Evolutionary conservation across 2,797 vertebrate species (phyloP), one percentile per base, ranked within the genome.

Genomic region (Gallinago solitaria): DNA sequence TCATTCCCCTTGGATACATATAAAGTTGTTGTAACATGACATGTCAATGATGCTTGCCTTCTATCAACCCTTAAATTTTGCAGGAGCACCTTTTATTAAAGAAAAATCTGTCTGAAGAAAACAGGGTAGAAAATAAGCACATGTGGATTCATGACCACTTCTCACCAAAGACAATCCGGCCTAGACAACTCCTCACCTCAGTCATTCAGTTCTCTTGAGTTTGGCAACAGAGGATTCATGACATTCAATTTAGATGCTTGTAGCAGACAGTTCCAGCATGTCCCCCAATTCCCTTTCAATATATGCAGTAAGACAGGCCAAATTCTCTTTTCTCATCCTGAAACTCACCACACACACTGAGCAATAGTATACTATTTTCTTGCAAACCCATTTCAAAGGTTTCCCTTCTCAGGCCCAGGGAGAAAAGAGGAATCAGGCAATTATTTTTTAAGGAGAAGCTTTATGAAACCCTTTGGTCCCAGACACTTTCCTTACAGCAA

Each of bases 41-140:
- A n/a, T 33, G 7, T 32, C 2, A 1, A 15, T 0, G 0, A 25
- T 59, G 47, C 3, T 30, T 35, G 30, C 37, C 43, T 80, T 67
- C 69, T 51, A 6, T 43, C 63, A 69, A 25, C 13, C 61, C 21
- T 8, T 32, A 12, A 37, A 19, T 47, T 82, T 25, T 27, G 28
- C 21, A 35, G 54, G 28, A 63, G 11, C 16, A 45, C 12, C 16
- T 75, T 77, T n/a, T 16, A 11, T 15, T 28, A 12, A 16, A n/a
- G 53, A 45, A 41, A 68, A 17, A 5, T 30, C 27, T 81, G 15
- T n/a, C 51, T 74, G 45, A 35, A 47, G 64, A 60, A 21, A 9
- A 7, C 25, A 70, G n/a, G 10, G 8, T 50, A 32, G 33, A 53
- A 18, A 92, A 83, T 3, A 48, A 70, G 39, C 24, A n/a, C 27